These are phyloP conservation scores for Drosophila melanosoma DNA, from an alignment of 2,888 invertebrate genomes.

Conservation along the genomic window DNA sequence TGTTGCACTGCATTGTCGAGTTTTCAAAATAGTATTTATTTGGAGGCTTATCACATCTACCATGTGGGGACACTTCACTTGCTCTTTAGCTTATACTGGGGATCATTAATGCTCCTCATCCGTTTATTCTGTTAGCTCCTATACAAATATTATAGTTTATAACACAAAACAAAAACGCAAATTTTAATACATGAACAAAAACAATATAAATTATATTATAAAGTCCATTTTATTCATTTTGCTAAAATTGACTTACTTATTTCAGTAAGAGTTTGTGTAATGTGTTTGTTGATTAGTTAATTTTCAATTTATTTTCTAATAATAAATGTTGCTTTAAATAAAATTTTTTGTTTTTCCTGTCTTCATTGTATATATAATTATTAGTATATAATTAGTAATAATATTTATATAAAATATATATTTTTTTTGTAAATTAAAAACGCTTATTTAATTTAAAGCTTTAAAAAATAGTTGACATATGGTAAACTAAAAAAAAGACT, in stretches of 20 bases:
- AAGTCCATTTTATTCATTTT: too few relatives aligned
- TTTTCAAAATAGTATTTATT: neutral
- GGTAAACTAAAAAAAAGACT: neutral
- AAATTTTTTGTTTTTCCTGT: too few relatives aligned
- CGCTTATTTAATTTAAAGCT: neutral
- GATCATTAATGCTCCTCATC: neutral
- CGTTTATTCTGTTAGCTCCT: conserved; percentile 20
- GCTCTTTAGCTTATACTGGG: conserved; percentile 24
- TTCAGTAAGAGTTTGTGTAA: neutral
- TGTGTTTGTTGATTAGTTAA: neutral
- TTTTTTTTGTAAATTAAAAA: neutral
- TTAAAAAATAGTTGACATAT: neutral
- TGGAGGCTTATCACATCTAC: neutral
- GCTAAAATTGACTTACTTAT: too few relatives aligned
- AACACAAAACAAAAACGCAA: neutral
- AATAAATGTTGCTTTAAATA: neutral
- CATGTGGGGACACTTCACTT: neutral
- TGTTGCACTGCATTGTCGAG: conserved; percentile 1
- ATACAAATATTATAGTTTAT: neutral
- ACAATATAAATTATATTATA: neutral
- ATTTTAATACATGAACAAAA: neutral
- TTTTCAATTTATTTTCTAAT: neutral
- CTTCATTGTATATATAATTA: too few relatives aligned
- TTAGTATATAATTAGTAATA: neutral
- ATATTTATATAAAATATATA: neutral